A percentile compares a stretch with the other conserved stretches of the same genome.
Evolutionary conservation across 2,113 vertebrate genomes (phyloP).

Genomic region (Patagioenas fasciata): DNA sequence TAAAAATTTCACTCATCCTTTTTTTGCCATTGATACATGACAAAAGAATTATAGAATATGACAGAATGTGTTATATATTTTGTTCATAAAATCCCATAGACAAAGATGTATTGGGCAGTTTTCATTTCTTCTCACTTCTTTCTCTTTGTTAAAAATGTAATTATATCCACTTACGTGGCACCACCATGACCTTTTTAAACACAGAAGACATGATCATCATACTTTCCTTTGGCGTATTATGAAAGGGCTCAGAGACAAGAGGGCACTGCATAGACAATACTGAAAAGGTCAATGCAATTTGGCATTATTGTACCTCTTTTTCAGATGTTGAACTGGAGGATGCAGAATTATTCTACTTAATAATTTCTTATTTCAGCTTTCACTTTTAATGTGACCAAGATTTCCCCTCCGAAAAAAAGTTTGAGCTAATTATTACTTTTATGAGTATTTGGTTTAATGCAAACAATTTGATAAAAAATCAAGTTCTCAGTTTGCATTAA

Average conservation of each 20-base stretch:
- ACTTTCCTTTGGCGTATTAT: not conserved
- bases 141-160: constrained; percentile 4
- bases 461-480: not conserved
- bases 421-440: not conserved
- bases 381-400: not conserved
- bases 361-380: constrained; percentile 37
- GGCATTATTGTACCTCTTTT: constrained; percentile 51
- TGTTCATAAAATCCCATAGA: not conserved
- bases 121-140: not conserved
- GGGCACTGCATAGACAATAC: not conserved
- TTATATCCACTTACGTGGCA: not conserved
- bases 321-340: constrained; percentile 32
- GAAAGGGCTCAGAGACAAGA: constrained; percentile 58
- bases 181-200: constrained; percentile 70
- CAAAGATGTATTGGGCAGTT: not conserved
- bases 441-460: not conserved
- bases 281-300: constrained; percentile 76
- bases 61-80: not conserved
- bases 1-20: not conserved
- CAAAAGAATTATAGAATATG: not conserved
- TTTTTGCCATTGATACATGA: not conserved
- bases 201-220: constrained; percentile 52
- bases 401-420: not conserved
- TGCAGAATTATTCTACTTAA: constrained; percentile 58
- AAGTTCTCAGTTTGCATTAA: not conserved